phyloP scores from a whole-genome alignment of 2,797 vertebrate genomes.

The Petrocephalus sullivani region DNA sequence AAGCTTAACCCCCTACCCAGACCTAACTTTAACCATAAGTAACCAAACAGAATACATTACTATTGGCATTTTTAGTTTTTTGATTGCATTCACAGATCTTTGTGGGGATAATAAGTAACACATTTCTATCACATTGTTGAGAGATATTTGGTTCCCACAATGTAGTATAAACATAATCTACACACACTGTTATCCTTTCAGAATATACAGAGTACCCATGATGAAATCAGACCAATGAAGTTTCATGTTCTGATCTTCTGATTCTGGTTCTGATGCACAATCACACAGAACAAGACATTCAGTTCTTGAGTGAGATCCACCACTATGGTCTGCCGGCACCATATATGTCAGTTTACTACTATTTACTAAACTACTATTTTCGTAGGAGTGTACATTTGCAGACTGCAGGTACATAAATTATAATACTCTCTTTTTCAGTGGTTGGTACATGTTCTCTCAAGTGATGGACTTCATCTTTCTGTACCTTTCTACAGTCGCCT shows the following conservation, averaged over 20 bases:
- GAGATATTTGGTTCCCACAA: no score
- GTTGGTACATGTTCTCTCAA: not conserved
- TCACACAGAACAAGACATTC: not conserved
- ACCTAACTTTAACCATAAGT: no score
- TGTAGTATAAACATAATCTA: no score
- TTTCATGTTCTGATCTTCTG: not conserved
- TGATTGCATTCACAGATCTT: no score
- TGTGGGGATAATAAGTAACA: no score
- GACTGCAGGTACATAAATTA: not conserved
- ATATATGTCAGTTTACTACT: not conserved
- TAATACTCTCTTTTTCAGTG: not conserved
- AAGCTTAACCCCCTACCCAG: no score
- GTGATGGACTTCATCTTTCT: not conserved
- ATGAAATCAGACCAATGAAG: not conserved
- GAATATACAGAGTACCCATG: not conserved
- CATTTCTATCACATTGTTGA: no score
- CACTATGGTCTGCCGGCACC: not conserved
- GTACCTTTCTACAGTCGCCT: not conserved
- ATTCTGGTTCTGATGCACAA: no score
- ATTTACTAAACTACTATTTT: not conserved
- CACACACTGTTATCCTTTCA: not conserved
- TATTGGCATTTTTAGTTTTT: no score
- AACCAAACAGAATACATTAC: no score
- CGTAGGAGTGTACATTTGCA: no score
- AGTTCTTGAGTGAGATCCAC: not conserved